A percentile compares a stretch with the other conserved stretches of the same genome.
Conservation (phyloP, 2,113 vertebrate genomes). For the Anguilla japonica region DNA sequence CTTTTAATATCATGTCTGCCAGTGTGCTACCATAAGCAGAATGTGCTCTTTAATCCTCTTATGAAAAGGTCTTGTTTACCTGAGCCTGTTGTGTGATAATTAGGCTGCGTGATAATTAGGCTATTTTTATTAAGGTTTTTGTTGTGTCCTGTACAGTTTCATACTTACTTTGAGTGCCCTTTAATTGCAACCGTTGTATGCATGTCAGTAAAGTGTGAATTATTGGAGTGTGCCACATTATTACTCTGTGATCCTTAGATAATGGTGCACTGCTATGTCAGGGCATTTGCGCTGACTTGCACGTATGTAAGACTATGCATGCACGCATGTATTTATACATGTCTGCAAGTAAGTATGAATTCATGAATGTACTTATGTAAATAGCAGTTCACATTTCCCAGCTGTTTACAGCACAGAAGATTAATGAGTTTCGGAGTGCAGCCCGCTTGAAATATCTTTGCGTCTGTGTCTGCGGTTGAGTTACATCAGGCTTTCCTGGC, state of each 20-base stretch:
- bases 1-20: background rate
- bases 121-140: background rate
- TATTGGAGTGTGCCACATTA: background rate
- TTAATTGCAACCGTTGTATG: no score
- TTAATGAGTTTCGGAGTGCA: background rate
- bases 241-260: background rate
- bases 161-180: background rate
- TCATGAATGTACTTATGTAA: conserved; percentile 1
- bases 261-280: background rate
- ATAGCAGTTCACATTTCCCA: background rate
- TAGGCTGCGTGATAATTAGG: background rate
- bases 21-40: background rate
- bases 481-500: background rate
- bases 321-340: background rate
- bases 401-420: background rate
- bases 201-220: background rate
- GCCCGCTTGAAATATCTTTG: conserved; percentile 8
- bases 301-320: background rate
- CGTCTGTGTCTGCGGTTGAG: background rate
- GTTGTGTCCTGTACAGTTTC: background rate
- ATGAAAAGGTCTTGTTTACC: background rate
- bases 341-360: background rate
- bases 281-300: background rate
- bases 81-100: background rate
- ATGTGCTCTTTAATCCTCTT: background rate